Conservation (phyloP, 1,140 invertebrate species). For the Planococcus citri region DNA sequence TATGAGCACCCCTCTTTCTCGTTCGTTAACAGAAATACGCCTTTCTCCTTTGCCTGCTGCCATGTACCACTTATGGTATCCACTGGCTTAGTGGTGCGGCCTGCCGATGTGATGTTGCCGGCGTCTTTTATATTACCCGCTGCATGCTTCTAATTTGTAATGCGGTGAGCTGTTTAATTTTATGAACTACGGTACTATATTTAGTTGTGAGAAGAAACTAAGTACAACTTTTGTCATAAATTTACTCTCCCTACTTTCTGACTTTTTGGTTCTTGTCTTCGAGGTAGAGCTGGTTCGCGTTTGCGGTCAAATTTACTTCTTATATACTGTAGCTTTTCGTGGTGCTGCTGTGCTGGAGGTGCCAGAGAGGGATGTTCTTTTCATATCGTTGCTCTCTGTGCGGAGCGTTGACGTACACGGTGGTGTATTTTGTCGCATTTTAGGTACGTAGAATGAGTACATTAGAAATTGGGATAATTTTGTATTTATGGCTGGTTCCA, state of each 20-base stretch:
- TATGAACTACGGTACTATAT: constrained; percentile 10
- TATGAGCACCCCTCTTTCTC: neutral
- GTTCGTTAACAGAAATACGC: constrained; percentile 2
- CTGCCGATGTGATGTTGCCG: neutral
- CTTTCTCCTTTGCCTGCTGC: neutral
- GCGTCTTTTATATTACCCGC: neutral
- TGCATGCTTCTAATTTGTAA: constrained; percentile 18
- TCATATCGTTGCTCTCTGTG: no score
- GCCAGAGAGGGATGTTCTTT: no score
- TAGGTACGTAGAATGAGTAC: no score
- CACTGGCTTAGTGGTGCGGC: neutral
- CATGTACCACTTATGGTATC: constrained; percentile 10
- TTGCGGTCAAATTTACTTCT: neutral
- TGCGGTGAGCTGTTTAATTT: constrained; percentile 20
- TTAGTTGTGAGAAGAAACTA: neutral
- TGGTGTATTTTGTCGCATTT: no score
- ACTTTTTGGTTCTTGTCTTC: neutral
- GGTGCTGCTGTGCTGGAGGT: no score
- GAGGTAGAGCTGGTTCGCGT: neutral
- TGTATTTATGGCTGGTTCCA: no score
- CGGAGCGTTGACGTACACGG: no score
- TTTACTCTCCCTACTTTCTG: neutral
- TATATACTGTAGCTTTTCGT: no score
- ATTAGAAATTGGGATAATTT: no score
- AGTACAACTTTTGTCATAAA: neutral